These are phyloP conservation scores for Python bivittatus DNA, from an alignment of 2,113 vertebrate genomes.

Conservation along the genomic window DNA sequence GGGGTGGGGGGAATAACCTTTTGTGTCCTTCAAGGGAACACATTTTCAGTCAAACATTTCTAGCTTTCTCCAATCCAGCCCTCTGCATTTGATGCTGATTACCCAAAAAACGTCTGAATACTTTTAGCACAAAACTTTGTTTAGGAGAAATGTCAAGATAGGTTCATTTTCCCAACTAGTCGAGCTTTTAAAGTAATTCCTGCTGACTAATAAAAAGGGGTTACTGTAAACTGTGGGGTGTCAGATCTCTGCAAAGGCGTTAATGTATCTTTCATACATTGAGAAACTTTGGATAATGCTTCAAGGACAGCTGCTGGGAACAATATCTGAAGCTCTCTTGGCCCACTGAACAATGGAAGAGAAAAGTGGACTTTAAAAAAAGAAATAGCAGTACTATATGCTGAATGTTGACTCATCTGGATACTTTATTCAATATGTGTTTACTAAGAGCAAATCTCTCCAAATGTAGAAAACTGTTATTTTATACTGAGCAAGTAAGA, in stretches of 20 bases:
- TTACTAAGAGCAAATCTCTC: not conserved
- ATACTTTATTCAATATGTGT: not conserved
- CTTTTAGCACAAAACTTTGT: conserved; percentile 25
- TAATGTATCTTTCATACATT: not conserved
- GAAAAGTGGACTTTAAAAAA: not conserved
- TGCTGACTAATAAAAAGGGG: conserved; percentile 43
- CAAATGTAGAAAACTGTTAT: conserved; percentile 1
- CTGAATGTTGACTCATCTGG: not conserved
- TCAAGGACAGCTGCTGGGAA: conserved; percentile 11
- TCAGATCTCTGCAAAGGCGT: not conserved
- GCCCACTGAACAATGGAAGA: not conserved
- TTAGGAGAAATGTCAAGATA: conserved; percentile 26
- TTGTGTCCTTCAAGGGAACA: not conserved
- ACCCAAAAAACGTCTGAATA: conserved; percentile 9
- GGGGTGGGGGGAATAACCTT: not conserved
- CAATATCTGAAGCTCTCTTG: not conserved
- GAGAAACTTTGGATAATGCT: not conserved
- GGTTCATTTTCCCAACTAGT: conserved; percentile 8
- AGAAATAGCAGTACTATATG: not conserved
- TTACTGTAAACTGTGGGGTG: conserved; percentile 23
- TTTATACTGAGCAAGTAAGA: not conserved
- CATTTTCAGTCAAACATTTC: not conserved
- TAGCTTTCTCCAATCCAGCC: not conserved
- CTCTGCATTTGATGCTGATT: not conserved
- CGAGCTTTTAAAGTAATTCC: conserved; percentile 39